A percentile compares a stretch with the other conserved stretches of the same genome.
These are phyloP conservation scores for Drosophila atripex DNA, from an alignment of 2,888 invertebrate species.

Conservation along the genomic window DNA sequence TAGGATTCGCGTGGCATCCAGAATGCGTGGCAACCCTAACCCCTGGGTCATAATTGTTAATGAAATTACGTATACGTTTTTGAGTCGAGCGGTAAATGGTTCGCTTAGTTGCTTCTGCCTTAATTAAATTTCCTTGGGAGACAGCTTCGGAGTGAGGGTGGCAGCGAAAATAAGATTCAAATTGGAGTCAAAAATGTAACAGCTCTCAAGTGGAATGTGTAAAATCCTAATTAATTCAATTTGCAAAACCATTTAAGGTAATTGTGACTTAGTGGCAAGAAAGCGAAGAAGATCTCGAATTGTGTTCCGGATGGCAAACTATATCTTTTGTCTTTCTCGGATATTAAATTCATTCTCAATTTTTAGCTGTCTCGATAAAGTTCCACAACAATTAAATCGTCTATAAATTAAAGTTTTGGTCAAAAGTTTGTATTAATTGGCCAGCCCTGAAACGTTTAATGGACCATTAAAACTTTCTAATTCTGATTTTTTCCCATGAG, in stretches of 20 bases:
- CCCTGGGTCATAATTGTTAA: slow-evolving; percentile 48
- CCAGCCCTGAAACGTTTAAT: slow-evolving; percentile 18
- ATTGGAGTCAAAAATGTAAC: slow-evolving; percentile 17
- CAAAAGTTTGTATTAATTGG: slow-evolving; percentile 8
- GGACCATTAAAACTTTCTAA: slow-evolving; percentile 25
- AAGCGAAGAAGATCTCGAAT: background rate
- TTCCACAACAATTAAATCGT: background rate
- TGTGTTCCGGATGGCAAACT: background rate
- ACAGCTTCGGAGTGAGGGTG: slow-evolving; percentile 3
- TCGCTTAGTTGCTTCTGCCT: slow-evolving; percentile 36
- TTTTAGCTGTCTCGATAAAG: background rate
- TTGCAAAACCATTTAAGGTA: slow-evolving; percentile 18
- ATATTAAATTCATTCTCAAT: background rate
- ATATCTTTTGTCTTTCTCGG: too few species aligned
- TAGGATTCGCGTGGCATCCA: background rate
- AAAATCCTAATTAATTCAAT: slow-evolving; percentile 39
- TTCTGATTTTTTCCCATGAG: slow-evolving; percentile 10
- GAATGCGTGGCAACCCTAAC: slow-evolving; percentile 23
- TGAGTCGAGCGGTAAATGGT: slow-evolving; percentile 36
- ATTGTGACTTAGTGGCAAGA: slow-evolving; percentile 12
- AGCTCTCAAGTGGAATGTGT: slow-evolving; percentile 28
- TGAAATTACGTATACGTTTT: slow-evolving; percentile 52
- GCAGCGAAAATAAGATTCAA: slow-evolving; percentile 18
- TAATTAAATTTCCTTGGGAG: slow-evolving; percentile 43
- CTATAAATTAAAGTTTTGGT: slow-evolving; percentile 2